Conservation (phyloP, 2,888 invertebrate species). For the Galeopsomyia nigrocyanea region DNA sequence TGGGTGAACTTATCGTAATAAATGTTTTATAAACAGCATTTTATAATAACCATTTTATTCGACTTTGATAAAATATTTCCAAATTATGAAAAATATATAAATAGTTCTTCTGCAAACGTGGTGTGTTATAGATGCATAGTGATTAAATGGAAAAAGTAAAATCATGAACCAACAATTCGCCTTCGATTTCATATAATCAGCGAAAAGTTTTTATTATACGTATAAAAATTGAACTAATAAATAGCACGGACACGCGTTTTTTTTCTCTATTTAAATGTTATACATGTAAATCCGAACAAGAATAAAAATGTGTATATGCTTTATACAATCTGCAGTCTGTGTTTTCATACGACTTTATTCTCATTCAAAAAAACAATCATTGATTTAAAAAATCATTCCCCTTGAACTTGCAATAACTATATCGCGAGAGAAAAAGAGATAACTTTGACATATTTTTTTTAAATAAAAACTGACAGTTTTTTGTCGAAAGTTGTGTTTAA, state of each 20-base stretch:
- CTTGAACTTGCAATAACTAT: too few species aligned
- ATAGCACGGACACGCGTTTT: conserved; percentile 45
- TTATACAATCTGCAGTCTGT: conserved; percentile 47
- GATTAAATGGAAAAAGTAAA: conserved; percentile 42
- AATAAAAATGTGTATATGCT: conserved; percentile 46
- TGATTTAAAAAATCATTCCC: conserved; percentile 14
- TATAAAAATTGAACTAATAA: conserved; percentile 49
- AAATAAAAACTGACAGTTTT: conserved; percentile 45
- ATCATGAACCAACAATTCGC: conserved; percentile 33
- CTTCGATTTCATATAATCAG: conserved; percentile 39
- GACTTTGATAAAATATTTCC: conserved; percentile 43
- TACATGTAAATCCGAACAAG: conserved; percentile 38
- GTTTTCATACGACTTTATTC: conserved; percentile 39
- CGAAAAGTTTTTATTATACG: conserved; percentile 46
- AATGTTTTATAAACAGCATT: conserved; percentile 43
- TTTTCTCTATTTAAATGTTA: conserved; percentile 19
- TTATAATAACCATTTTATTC: conserved; percentile 45
- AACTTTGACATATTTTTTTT: conserved; percentile 25
- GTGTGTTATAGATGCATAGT: conserved; percentile 26
- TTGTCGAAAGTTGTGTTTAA: conserved; percentile 44
- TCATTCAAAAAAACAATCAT: conserved; percentile 38
- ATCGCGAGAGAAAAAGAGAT: conserved; percentile 12
- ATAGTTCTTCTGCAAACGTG: conserved; percentile 34
- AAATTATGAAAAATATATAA: conserved; percentile 46
- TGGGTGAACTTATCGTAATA: not conserved